A percentile compares a stretch with the other conserved stretches of the same genome.
phyloP scores from a whole-genome alignment of 2,888 invertebrate genomes.

The Plemyria rubiginata region DNA sequence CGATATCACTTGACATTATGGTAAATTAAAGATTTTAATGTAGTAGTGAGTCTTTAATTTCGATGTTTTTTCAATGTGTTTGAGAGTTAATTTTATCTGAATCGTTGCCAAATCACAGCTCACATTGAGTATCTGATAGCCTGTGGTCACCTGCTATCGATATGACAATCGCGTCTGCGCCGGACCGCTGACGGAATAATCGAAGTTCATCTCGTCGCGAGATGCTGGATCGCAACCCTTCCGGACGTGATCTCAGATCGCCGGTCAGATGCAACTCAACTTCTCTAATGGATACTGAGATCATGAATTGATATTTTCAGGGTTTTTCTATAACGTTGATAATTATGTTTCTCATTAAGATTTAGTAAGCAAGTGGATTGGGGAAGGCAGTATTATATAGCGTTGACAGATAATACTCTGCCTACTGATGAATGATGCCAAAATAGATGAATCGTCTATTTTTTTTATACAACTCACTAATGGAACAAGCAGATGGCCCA shows the following conservation, averaged over 20 bases:
- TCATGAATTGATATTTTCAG: background rate
- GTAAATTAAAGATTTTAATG: too few relatives aligned
- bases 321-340: too few relatives aligned
- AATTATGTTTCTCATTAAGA: too few relatives aligned
- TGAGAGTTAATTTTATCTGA: background rate
- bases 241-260: constrained; percentile 9
- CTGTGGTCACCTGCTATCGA: constrained; percentile 33
- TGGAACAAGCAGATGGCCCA: too few relatives aligned
- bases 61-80: background rate
- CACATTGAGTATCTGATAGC: constrained; percentile 13
- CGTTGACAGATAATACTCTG: too few relatives aligned
- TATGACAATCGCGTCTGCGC: constrained; percentile 38
- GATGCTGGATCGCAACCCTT: constrained; percentile 34
- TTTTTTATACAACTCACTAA: too few relatives aligned
- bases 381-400: too few relatives aligned
- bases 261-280: constrained; percentile 10
- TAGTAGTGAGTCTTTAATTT: too few relatives aligned
- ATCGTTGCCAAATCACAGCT: constrained; percentile 21
- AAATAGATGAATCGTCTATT: too few relatives aligned
- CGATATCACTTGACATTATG: background rate
- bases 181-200: constrained; percentile 38
- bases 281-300: constrained; percentile 1
- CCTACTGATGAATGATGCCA: too few relatives aligned
- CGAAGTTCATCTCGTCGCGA: constrained; percentile 27
- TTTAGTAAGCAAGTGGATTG: too few relatives aligned